phyloP scores from a whole-genome alignment of 1,140 invertebrate species.

The Cyrtorhinus lividipennis region DNA sequence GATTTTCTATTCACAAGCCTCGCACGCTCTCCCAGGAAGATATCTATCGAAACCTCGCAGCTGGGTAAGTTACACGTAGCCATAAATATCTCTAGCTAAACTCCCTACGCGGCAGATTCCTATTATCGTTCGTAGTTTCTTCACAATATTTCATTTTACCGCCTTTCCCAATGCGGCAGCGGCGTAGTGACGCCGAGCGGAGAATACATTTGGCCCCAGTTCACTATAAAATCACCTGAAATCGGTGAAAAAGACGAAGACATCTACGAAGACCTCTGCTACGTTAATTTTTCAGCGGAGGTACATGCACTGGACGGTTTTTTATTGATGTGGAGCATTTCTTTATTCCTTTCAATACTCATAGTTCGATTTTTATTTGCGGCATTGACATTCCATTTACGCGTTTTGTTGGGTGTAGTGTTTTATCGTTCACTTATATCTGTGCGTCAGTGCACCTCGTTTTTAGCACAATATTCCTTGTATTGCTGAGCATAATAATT shows the following conservation, averaged over 20 bases:
- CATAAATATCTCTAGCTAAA: conserved; percentile 7
- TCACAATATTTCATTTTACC: too few species aligned
- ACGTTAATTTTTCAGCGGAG: conserved; percentile 62
- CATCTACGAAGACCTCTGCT: conserved; percentile 77
- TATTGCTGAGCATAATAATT: too few species aligned
- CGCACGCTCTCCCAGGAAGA: conserved; percentile 62
- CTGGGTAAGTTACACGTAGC: conserved; percentile 31
- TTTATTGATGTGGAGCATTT: conserved; percentile 3
- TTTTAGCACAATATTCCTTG: too few species aligned
- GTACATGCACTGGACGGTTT: conserved; percentile 33
- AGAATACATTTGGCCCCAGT: conserved; percentile 14
- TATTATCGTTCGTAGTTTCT: too few species aligned
- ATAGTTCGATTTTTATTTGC: background rate
- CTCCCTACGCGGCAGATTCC: too few species aligned
- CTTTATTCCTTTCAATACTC: background rate
- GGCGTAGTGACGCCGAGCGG: conserved; percentile 9
- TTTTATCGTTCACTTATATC: too few species aligned
- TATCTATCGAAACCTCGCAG: conserved; percentile 60
- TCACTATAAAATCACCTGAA: conserved; percentile 36
- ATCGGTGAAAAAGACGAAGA: conserved; percentile 56
- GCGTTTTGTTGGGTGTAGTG: too few species aligned
- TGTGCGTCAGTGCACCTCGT: too few species aligned
- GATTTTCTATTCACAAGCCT: conserved; percentile 47
- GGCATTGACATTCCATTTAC: background rate
- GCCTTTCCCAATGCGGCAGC: conserved; percentile 4